Evolutionary conservation across 2,888 invertebrate species (phyloP).

Genomic region (Corythucha ciliata): DNA sequence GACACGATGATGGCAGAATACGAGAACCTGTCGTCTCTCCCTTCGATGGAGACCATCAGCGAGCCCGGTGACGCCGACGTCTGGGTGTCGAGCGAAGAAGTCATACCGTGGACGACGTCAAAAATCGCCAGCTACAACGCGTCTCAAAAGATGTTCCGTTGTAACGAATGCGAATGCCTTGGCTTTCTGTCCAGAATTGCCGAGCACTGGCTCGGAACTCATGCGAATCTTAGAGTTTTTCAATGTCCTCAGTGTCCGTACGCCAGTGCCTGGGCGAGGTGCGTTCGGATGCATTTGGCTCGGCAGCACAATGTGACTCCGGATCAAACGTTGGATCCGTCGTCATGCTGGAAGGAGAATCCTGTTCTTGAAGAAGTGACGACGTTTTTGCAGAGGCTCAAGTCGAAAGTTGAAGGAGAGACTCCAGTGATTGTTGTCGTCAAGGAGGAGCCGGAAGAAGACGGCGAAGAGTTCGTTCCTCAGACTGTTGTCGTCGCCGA

Average conservation of each 20-base stretch:
- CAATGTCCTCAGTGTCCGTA: slow-evolving; percentile 61
- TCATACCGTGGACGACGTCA: slow-evolving; percentile 64
- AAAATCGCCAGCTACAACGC: slow-evolving; percentile 73
- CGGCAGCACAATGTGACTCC: slow-evolving; percentile 61
- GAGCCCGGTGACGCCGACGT: slow-evolving; percentile 40
- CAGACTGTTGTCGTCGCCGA: no score
- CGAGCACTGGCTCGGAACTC: slow-evolving; percentile 68
- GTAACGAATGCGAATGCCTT: slow-evolving; percentile 65
- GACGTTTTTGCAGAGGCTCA: slow-evolving; percentile 58
- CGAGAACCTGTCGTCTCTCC: slow-evolving; percentile 39
- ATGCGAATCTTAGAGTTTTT: slow-evolving; percentile 55
- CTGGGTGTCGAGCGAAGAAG: slow-evolving; percentile 63
- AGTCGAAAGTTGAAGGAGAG: slow-evolving; percentile 49
- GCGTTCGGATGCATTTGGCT: slow-evolving; percentile 61
- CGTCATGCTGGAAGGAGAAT: slow-evolving; percentile 54
- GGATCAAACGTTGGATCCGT: slow-evolving; percentile 41
- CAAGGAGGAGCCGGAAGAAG: slow-evolving; percentile 16
- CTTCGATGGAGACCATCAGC: slow-evolving; percentile 9
- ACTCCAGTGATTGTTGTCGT: not conserved
- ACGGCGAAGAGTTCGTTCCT: slow-evolving; percentile 3
- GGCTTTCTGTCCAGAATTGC: slow-evolving; percentile 63
- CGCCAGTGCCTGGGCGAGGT: slow-evolving; percentile 65
- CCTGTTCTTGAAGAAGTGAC: slow-evolving; percentile 65
- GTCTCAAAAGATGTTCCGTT: slow-evolving; percentile 62
- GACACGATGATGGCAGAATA: slow-evolving; percentile 43